Evolutionary conservation across 2,113 vertebrate genomes (phyloP).

Genomic region (Dicaeum eximium): DNA sequence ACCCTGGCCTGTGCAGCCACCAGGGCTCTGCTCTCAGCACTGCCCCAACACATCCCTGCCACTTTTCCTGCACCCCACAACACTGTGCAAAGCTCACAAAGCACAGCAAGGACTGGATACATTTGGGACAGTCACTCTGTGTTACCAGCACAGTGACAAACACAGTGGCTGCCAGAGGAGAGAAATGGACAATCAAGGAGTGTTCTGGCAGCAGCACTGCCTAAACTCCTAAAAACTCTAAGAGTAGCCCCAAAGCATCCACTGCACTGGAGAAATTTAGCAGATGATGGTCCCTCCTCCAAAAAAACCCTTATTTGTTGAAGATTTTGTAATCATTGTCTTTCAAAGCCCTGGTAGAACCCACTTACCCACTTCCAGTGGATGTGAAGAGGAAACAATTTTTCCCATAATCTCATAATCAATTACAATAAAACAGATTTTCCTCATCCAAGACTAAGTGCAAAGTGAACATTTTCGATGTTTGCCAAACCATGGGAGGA

Average conservation of each 20-base stretch:
- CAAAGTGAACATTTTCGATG: not conserved
- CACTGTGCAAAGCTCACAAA: accelerated
- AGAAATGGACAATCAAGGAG: accelerated
- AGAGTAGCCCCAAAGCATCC: not conserved
- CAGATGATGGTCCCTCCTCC: not conserved
- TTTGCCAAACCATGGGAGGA: not conserved
- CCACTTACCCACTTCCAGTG: not conserved
- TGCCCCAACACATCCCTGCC: too few species aligned
- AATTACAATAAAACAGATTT: not conserved
- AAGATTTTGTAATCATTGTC: not conserved
- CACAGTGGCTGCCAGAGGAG: accelerated
- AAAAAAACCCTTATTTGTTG: accelerated
- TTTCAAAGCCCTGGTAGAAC: not conserved
- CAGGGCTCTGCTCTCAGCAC: not conserved
- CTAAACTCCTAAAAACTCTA: not conserved
- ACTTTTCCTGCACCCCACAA: accelerated
- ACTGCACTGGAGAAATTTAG: accelerated
- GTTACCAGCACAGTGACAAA: not conserved
- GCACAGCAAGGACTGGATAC: accelerated
- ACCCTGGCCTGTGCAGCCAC: not conserved
- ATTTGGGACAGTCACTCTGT: not conserved
- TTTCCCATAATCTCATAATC: too few species aligned
- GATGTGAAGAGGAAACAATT: not conserved
- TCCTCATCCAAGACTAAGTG: not conserved
- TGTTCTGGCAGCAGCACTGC: not conserved